These are phyloP conservation scores for Catalaphyllia jardinei DNA, from an alignment of 64 coral and sea anemone species.

Conservation along the genomic window DNA sequence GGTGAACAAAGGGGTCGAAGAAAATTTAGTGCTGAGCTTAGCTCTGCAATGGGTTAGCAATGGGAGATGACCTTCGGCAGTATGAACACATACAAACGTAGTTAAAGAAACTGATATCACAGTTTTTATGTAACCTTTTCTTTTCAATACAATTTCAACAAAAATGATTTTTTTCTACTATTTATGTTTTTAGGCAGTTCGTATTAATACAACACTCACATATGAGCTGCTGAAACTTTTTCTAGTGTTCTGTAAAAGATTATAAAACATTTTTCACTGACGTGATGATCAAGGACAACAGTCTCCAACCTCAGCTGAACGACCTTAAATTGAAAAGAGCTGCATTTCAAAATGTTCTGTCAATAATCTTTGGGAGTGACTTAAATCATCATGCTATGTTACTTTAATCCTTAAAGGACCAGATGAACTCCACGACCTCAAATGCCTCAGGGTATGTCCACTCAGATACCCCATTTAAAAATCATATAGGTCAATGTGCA, in stretches of 20 bases:
- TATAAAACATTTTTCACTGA: background rate
- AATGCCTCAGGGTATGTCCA: background rate
- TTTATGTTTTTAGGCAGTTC: background rate
- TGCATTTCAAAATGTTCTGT: background rate
- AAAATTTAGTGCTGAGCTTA: too few species aligned
- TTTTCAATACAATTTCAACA: constrained; percentile 1
- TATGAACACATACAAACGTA: background rate
- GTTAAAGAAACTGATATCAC: background rate
- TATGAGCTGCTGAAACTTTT: too few species aligned
- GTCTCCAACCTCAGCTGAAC: background rate
- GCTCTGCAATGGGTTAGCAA: too few species aligned
- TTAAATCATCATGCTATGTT: background rate
- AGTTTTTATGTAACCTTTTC: background rate
- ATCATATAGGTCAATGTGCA: background rate
- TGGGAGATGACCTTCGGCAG: too few species aligned
- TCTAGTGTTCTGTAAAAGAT: background rate
- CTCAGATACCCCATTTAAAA: background rate
- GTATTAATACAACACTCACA: background rate
- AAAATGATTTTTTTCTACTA: background rate
- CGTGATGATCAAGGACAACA: background rate
- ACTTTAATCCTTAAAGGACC: background rate
- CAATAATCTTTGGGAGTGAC: background rate
- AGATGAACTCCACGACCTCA: background rate
- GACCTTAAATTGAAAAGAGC: background rate
- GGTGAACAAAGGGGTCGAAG: too few species aligned